Evolutionary conservation across 2,797 vertebrate species (phyloP), one percentile per base, ranked within the genome.

Genomic region (Galaxias olidus): DNA sequence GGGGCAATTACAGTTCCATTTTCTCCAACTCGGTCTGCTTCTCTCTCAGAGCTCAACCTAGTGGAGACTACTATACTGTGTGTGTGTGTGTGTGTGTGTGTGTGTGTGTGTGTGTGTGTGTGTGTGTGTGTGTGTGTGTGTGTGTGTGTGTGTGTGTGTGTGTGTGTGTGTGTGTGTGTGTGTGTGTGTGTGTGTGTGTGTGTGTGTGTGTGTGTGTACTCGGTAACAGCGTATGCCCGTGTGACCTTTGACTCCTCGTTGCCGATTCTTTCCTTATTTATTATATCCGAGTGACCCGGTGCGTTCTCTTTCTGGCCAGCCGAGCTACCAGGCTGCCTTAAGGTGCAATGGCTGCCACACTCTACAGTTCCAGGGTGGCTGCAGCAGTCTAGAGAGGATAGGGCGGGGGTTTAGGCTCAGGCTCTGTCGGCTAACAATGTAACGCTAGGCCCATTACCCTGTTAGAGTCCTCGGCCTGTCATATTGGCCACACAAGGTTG

Each of bases 1-100:
- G 69, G 62, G 44, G 73, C 73, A 51, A 61, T 75, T 75, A 67
- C 72, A 58, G 60, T 66, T 80, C 84, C 48, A 77, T 82, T 84
- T 77, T 83, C 67, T 64, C 72, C 61, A 52, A 65, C 65, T 72
- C 68, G 44, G 61, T 77, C 81, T 64, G 61, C 18, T 50, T 76
- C 67, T 57, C 58, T 75, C 60, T 75, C 71, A 53, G 56, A 44
- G 43, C 54, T 76, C 45, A 54, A 71, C 68, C 79, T 42, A 56
- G 54, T 74, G 60, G 11, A 81, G 12, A 68, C 66, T 56, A 19
- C 48, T 52, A 61, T 72, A 40, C 50, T 55, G 43, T 15, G 55
- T 41, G 14, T 40, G 18, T 48, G 45, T 59, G 19, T 64, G 61
- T 57, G 15, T 53, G 53, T 58, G 60, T 62, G 14, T 9, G 41